These are phyloP conservation scores for Lanistes nyassanus DNA, from an alignment of 1,140 invertebrate genomes.

Conservation along the genomic window DNA sequence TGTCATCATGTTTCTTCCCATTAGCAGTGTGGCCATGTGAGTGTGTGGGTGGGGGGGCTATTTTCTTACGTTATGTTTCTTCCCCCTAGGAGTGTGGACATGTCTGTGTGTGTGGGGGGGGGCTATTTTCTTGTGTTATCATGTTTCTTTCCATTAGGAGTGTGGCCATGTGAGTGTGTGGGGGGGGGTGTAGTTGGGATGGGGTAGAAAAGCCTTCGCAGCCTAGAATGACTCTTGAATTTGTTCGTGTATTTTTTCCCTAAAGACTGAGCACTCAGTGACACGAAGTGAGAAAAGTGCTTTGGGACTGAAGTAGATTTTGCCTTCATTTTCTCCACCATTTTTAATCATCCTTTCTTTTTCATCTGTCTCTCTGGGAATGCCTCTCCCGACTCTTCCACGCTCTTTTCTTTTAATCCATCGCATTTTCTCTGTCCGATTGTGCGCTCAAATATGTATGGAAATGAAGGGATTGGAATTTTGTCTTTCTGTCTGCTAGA, in stretches of 20 bases:
- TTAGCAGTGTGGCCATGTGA: background rate
- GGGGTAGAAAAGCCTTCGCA: background rate
- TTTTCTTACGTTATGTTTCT: background rate
- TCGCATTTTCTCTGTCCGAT: background rate
- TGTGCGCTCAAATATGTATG: background rate
- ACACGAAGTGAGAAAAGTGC: no score
- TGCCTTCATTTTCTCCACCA: background rate
- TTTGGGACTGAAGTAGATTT: no score
- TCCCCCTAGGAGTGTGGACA: background rate
- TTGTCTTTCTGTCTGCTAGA: no score
- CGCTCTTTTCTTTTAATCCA: background rate
- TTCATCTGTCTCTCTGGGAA: constrained; percentile 4
- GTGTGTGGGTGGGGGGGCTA: background rate
- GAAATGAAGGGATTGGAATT: background rate
- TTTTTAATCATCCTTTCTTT: background rate
- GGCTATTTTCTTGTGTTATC: background rate
- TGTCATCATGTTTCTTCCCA: background rate
- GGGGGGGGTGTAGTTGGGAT: background rate
- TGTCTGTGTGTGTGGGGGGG: background rate
- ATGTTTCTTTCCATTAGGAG: background rate
- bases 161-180: background rate
- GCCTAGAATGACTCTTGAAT: background rate
- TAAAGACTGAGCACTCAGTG: no score
- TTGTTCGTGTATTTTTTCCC: background rate
- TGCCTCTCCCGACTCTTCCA: background rate